Base-by-base conservation (phyloP, 1,140 invertebrate genomes). In the Arion vulgaris region DNA sequence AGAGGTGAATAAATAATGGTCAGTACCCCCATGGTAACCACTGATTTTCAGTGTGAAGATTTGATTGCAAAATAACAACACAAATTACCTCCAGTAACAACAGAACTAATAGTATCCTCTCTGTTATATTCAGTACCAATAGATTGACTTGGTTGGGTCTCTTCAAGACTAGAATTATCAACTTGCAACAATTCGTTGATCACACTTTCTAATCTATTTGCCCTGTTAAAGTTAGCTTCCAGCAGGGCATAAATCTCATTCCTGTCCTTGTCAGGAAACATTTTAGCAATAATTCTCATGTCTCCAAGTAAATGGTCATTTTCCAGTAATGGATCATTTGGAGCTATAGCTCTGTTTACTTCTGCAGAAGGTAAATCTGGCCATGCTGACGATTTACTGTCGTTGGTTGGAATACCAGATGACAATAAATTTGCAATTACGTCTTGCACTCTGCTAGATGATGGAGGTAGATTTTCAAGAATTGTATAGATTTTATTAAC, bases 201-300 rank as follows among this genome's bases (percentile, higher is more conserved):
- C 15, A 91, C 90, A 74, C 88, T 53, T 78, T 90, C 86, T 17
- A 91, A 81, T 41, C 90, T 79, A 72, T 91, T 85, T n/a, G 77
- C 81, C 73, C 89, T 87, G 66, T 90, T 81, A 86, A 87, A 86
- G 78, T 90, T 88, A 28, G 89, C 90, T 81, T 90, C 89, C 23
- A 91, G 79, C 66, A 87, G 87, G n/a, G 89, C 90, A 86, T 91
- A 91, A 15, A 91, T 88, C 71, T 91, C 90, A 85, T 89, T 89
- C 72, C 84, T 81, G 77, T 91, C 88, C 53, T 81, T 87, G 2
- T 89, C 85, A 62, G 89, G 89, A 77, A 91, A 87, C 51, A 90
- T 87, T 83, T 87, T 89, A n/a, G 86, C 76, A 53, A 91, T 83
- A 15, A 81, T 87, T 81, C 86, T 86, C 86, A 90, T 88, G 80